Percentiles rank a stretch among this genome's conserved stretches.
Conservation (phyloP, 2,113 vertebrate species). For the Naja naja region DNA sequence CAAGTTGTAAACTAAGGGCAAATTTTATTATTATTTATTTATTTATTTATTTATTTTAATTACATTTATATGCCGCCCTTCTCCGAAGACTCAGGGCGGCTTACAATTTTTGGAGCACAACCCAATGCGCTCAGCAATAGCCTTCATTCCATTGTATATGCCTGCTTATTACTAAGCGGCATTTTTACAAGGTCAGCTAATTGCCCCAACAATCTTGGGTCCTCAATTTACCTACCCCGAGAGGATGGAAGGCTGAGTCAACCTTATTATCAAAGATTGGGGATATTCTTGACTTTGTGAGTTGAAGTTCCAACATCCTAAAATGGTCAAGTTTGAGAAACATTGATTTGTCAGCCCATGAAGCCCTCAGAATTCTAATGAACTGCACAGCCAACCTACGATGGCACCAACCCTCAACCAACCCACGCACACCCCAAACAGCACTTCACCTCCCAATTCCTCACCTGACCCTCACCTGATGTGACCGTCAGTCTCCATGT, state of each 20-base stretch:
- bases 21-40: neutral
- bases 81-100: too few species aligned
- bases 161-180: too few species aligned
- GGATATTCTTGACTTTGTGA: neutral
- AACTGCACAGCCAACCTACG: neutral
- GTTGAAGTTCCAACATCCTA: neutral
- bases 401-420: neutral
- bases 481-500: too few species aligned
- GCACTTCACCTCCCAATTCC: neutral
- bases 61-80: too few species aligned
- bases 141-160: too few species aligned
- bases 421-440: neutral
- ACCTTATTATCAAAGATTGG: neutral
- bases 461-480: neutral
- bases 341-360: neutral
- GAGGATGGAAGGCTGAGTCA: too few species aligned
- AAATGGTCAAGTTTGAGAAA: neutral
- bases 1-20: neutral
- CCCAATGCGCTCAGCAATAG: too few species aligned
- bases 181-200: too few species aligned
- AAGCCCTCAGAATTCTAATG: neutral
- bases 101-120: too few species aligned
- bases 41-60: too few species aligned
- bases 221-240: too few species aligned
- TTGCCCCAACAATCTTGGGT: too few species aligned